Conservation (phyloP, 2,888 invertebrate genomes). For the Ypsolopha sequella region DNA sequence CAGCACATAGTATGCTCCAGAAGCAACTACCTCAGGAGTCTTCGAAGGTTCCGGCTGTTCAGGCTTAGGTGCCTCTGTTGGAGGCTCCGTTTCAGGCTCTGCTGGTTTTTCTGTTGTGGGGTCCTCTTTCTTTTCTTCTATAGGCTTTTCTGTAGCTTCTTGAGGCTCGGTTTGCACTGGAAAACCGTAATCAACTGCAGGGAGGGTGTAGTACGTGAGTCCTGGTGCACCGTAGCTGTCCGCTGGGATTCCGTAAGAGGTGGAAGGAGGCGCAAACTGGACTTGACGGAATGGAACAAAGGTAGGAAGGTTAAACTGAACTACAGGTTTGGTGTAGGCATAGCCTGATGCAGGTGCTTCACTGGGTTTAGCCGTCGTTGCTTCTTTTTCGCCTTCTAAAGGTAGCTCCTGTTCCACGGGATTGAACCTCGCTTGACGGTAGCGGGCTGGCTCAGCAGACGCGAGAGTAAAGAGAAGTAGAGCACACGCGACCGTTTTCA, state of each 20-base stretch:
- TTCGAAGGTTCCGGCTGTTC: conserved; percentile 27
- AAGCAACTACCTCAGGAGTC: conserved; percentile 42
- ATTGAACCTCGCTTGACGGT: conserved; percentile 31
- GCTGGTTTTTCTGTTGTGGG: conserved; percentile 22
- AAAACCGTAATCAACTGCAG: conserved; percentile 17
- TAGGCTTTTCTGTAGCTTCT: conserved; percentile 10
- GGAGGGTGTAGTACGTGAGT: conserved; percentile 40
- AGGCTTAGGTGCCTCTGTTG: conserved; percentile 20
- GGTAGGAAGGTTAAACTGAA: conserved; percentile 43
- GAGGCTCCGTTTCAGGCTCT: conserved; percentile 21
- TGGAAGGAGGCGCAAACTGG: conserved; percentile 36
- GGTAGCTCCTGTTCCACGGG: conserved; percentile 36
- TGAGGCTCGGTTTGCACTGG: conserved; percentile 7
- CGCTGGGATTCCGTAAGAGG: conserved; percentile 49
- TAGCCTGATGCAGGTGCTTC: no score
- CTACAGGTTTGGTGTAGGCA: conserved; percentile 20
- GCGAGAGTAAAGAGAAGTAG: conserved; percentile 39
- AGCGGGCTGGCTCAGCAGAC: conserved; percentile 45
- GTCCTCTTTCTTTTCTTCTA: conserved; percentile 9
- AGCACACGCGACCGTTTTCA: conserved; percentile 45
- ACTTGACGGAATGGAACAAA: conserved; percentile 33
- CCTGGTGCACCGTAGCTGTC: conserved; percentile 53
- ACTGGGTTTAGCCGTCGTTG: conserved; percentile 16
- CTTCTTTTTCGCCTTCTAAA: conserved; percentile 18
- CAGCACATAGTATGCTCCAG: conserved; percentile 74